Evolutionary conservation across 2,113 vertebrate genomes (phyloP).

Genomic region (Rissa tridactyla): DNA sequence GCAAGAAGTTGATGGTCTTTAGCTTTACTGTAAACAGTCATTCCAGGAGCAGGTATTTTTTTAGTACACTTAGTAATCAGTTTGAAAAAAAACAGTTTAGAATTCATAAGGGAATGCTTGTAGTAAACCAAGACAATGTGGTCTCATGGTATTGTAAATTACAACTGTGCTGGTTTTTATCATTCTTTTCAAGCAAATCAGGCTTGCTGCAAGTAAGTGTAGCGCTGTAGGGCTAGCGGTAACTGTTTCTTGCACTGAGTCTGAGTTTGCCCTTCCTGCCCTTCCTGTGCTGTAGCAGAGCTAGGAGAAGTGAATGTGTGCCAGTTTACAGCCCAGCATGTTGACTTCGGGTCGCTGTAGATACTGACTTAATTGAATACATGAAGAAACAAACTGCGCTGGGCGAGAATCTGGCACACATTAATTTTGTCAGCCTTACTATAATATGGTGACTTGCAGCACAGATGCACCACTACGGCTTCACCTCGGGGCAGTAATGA

Average conservation of each 20-base stretch:
- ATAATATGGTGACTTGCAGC: neutral
- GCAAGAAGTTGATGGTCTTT: neutral
- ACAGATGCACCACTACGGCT: neutral
- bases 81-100: neutral
- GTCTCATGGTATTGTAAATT: neutral
- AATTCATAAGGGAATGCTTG: neutral
- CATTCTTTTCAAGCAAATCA: neutral
- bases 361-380: neutral
- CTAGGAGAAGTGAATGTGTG: neutral
- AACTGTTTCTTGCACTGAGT: neutral
- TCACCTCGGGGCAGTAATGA: neutral
- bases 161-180: neutral
- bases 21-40: neutral
- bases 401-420: neutral
- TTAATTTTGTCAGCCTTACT: neutral
- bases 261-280: neutral
- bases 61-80: neutral
- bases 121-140: neutral
- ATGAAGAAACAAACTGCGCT: neutral
- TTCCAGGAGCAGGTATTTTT: neutral
- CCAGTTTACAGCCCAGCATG: neutral
- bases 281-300: neutral
- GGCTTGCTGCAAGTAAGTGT: neutral
- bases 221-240: neutral
- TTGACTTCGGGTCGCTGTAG: neutral